These are phyloP conservation scores for Pseudorasbora parva DNA, from an alignment of 2,113 vertebrate genomes.

Conservation along the genomic window DNA sequence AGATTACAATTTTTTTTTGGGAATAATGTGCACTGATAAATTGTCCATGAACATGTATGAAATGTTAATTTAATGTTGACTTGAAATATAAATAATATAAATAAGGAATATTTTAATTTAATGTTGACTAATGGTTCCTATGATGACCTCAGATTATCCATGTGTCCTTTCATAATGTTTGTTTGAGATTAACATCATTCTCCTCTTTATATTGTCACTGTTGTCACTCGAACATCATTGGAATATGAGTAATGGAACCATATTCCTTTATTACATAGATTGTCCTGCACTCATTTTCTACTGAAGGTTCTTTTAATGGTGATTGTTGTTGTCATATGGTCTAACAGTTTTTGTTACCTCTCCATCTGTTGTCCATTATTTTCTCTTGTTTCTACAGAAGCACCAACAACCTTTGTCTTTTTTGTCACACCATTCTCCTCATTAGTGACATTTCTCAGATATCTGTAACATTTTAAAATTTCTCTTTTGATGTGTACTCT, in stretches of 20 bases:
- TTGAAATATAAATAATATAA: no score
- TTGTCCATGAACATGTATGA: neutral
- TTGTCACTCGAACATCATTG: neutral
- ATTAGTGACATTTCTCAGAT: neutral
- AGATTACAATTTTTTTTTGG: no score
- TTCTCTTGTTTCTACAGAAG: neutral
- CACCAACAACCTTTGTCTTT: neutral
- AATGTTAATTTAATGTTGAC: neutral
- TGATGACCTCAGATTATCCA: neutral
- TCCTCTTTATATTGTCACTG: neutral
- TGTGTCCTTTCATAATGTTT: neutral
- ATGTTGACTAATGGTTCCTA: neutral
- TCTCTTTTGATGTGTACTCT: conserved; percentile 3
- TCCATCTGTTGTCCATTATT: neutral
- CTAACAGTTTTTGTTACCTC: neutral
- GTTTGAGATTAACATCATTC: conserved; percentile 2
- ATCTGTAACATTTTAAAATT: neutral
- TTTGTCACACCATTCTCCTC: neutral
- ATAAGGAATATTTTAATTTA: neutral
- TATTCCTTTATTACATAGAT: neutral
- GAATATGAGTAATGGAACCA: neutral
- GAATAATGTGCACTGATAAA: neutral
- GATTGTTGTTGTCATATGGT: conserved; percentile 21
- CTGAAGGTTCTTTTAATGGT: neutral
- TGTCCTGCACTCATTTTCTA: neutral